phyloP scores from a whole-genome alignment of 2,113 vertebrate genomes.

The Brevimyrus niger region DNA sequence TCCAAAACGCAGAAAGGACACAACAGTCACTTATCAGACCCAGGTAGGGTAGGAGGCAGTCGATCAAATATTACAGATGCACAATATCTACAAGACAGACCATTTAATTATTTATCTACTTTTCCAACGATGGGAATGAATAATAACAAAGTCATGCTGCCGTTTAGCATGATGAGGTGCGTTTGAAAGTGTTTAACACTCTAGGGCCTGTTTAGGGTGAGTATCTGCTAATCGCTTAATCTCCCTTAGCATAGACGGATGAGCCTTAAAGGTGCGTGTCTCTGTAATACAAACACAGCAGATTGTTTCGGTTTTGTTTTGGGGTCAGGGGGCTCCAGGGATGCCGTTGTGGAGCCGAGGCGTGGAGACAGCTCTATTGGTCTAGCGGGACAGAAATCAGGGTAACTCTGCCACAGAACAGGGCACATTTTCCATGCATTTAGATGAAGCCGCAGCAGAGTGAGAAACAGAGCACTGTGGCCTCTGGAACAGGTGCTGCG shows the following conservation, averaged over 20 bases:
- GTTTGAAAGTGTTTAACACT: neutral
- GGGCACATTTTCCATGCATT: neutral
- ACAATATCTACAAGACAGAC: neutral
- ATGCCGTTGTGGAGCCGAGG: neutral
- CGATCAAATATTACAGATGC: neutral
- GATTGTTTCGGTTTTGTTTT: neutral
- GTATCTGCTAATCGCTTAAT: neutral
- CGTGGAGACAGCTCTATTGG: neutral
- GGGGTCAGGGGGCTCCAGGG: neutral
- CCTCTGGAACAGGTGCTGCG: neutral
- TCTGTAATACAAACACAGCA: neutral
- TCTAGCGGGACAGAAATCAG: neutral
- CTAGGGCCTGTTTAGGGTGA: neutral
- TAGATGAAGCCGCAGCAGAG: neutral
- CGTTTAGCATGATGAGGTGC: neutral
- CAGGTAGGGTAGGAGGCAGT: neutral
- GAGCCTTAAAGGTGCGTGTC: neutral
- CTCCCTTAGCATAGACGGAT: neutral
- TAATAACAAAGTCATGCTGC: neutral
- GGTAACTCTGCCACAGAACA: neutral
- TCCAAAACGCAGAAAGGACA: neutral
- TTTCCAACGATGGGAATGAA: neutral
- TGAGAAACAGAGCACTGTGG: neutral
- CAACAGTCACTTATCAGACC: neutral
- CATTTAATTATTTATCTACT: constrained; percentile 1